Evolutionary conservation across 2,888 invertebrate species (phyloP), one percentile per base, ranked within the genome.

Genomic region (Leptopilina syphax): DNA sequence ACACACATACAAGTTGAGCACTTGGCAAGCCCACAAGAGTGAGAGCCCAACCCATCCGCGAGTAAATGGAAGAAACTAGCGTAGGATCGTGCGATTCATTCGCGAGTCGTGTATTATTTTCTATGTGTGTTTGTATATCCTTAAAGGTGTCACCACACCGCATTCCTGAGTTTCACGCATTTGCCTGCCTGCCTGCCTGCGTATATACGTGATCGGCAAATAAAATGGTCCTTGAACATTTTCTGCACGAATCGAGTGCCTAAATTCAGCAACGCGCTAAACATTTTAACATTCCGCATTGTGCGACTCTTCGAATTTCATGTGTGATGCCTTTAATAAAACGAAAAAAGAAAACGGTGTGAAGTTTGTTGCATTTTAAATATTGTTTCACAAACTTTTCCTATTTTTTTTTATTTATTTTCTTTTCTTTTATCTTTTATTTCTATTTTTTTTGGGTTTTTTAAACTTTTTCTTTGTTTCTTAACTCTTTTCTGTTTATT

Each of bases 21-120:
- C 78, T 70, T 65, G 81, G 76, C 81, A 79, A 81, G 81, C 81
- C 81, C 79, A 81, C 77, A 63, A 63, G 66, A 60, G 1, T 3
- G 34, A 34, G 67, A 79, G 81, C 81, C 81, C 81, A 81, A 81
- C 81, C 81, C 79, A 81, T 81, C 81, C 81, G 76, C 76, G 50
- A 77, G 79, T 76, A 79, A 81, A 81, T 77, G 77, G 79, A 79
- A 77, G 77, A 77, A 81, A 66, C 65, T 77, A 66, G 79, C 76
- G 66, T 81, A 81, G 81, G 79, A 79, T 79, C 76, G 77, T 24
- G 67, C 77, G 65, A 60, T 66, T 73, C 54, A 73, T 73, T 81
- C 77, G 54, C 66, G 66, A 44, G 44, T 44, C 76, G 60, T 76
- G n/a, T 65, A 13, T 66, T 47, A 44, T 76, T 24, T 77, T 77